Evolutionary conservation across 2,888 invertebrate species (phyloP).

Genomic region (Caenorhabditis becei): DNA sequence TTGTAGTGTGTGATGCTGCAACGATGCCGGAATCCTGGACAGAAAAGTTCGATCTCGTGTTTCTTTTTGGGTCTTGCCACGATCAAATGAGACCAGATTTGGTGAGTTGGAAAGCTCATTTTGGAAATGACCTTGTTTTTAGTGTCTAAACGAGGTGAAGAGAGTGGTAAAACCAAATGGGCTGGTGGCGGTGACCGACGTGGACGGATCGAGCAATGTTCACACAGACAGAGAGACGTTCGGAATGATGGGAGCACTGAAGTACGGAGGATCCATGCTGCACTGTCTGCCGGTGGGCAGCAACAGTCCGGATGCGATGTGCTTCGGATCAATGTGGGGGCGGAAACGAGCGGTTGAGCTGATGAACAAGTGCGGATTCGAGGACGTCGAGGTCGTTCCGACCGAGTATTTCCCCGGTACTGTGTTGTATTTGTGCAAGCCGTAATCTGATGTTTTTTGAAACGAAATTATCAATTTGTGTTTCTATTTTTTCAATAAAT

Average conservation of each 20-base stretch:
- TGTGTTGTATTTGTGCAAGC: slow-evolving; percentile 62
- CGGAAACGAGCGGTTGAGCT: slow-evolving; percentile 61
- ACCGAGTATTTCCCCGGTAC: slow-evolving; percentile 66
- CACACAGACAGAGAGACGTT: slow-evolving; percentile 26
- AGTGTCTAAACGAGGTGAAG: slow-evolving; percentile 72
- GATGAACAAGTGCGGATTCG: slow-evolving; percentile 64
- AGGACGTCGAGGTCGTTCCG: slow-evolving; percentile 58
- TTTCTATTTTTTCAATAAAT: no score
- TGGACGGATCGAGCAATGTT: slow-evolving; percentile 68
- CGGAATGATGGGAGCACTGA: slow-evolving; percentile 48
- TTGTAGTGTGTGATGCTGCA: slow-evolving; percentile 63
- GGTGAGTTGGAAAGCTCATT: slow-evolving; percentile 39
- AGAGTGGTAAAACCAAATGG: slow-evolving; percentile 75
- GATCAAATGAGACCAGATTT: slow-evolving; percentile 76
- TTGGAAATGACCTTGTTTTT: slow-evolving; percentile 1
- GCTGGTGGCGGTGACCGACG: slow-evolving; percentile 73
- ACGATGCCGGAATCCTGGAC: slow-evolving; percentile 67
- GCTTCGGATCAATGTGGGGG: slow-evolving; percentile 75
- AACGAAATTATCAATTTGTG: no score
- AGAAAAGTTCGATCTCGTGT: slow-evolving; percentile 69
- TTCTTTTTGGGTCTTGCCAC: slow-evolving; percentile 76
- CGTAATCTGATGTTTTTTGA: not conserved
- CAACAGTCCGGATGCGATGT: slow-evolving; percentile 69
- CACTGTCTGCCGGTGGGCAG: slow-evolving; percentile 75
- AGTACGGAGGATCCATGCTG: slow-evolving; percentile 70